Evolutionary conservation across 1,140 invertebrate genomes (phyloP).

Genomic region (Diploscapter pachys): DNA sequence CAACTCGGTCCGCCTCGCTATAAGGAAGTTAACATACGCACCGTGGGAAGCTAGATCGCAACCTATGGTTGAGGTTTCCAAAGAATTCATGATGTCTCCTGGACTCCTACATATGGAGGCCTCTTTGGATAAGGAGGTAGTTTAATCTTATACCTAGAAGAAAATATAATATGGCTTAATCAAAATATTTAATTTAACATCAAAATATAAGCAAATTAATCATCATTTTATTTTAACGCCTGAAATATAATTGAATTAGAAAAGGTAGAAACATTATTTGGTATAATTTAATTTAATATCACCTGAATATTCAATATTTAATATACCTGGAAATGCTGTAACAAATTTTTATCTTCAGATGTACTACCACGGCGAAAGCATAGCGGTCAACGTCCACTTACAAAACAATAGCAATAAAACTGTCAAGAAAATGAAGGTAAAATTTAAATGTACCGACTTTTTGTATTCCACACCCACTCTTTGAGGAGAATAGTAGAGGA

Average conservation of each 20-base stretch:
- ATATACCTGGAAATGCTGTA: too few relatives aligned
- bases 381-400: conserved; percentile 95
- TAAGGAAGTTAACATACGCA: conserved; percentile 93
- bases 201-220: too few relatives aligned
- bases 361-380: conserved; percentile 96
- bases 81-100: conserved; percentile 99
- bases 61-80: conserved; percentile 93
- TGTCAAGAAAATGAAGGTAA: conserved; percentile 94
- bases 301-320: too few relatives aligned
- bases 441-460: background rate
- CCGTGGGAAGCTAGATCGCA: conserved; percentile 78
- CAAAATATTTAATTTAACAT: too few relatives aligned
- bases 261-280: too few relatives aligned
- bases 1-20: conserved; percentile 66
- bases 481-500: too few relatives aligned
- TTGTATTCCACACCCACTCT: too few relatives aligned
- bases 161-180: too few relatives aligned
- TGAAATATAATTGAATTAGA: background rate
- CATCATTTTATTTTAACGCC: background rate
- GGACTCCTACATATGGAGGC: conserved; percentile 95
- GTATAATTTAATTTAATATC: too few relatives aligned
- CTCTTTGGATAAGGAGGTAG: conserved; percentile 89
- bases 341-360: conserved; percentile 66
- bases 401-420: conserved; percentile 99
- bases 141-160: background rate